Evolutionary conservation across 2,888 invertebrate genomes (phyloP), one percentile per base, ranked within the genome.

Genomic region (Merodon equestris): DNA sequence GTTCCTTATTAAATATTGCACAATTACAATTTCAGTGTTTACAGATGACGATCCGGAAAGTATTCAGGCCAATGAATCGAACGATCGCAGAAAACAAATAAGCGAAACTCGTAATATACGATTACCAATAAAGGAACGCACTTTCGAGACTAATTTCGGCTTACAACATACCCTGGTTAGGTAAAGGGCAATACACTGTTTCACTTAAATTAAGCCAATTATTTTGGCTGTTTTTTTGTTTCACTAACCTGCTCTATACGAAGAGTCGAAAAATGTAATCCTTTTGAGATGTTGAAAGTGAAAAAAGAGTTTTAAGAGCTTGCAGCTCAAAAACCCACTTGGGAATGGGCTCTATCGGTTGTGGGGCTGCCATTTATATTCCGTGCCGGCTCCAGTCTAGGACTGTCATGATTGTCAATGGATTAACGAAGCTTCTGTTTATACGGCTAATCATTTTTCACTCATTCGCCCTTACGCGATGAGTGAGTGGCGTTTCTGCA

Each of bases 301-400:
- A n/a, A n/a, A n/a, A n/a, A n/a, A 19, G 54, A 74, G 79, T 74
- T 74, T 79, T 79, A 51, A 74, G 79, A 79, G 79, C 79, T 70
- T 42, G 36, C 60, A 74, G 79, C 79, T 79, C 79, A 64, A 66
- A 79, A 79, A 79, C 68, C 74, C 79, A 58, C 70, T 70, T 19
- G 74, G 68, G 68, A 74, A 74, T 74, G 68, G 64, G 34, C 13
- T 60, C 54, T 51, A 14, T 47, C 17, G 15, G 12, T 12, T 27
- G 15, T 36, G 64, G 71, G 45, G 44, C 63, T 63, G 36, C 53
- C 57, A 67, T 77, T 77, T 77, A 77, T 77, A 57, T 67, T 9
- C 38, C 34, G 10, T 9, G 42, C 36, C 14, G 36, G 13, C 18
- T 40, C 1, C 5, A 50, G 50, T 34, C 68, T 68, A 51, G 17